Conservation (phyloP, 2,888 invertebrate species). For the Ennomos quercinarius region DNA sequence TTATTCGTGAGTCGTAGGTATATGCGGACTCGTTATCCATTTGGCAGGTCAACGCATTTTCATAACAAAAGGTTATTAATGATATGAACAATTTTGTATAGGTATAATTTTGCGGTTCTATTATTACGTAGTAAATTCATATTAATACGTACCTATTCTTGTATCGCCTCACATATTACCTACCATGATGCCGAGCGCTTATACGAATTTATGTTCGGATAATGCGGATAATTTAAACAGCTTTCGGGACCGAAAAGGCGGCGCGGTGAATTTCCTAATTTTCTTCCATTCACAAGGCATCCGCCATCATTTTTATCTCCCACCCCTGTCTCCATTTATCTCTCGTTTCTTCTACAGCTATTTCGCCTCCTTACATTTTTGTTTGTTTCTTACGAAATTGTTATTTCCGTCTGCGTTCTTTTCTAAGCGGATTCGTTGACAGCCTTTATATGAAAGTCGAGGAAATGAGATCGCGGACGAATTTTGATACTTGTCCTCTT, state of each 20-base stretch:
- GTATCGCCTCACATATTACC: conserved; percentile 34
- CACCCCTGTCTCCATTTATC: conserved; percentile 80
- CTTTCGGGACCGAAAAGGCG: conserved; percentile 66
- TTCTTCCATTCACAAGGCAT: conserved; percentile 78
- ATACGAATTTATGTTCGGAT: conserved; percentile 58
- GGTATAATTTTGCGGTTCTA: no score
- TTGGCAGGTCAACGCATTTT: neutral
- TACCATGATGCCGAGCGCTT: conserved; percentile 23
- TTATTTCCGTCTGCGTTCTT: conserved; percentile 82
- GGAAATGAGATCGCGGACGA: conserved; percentile 75
- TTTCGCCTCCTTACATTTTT: conserved; percentile 76
- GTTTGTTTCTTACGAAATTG: conserved; percentile 82
- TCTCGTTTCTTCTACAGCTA: conserved; percentile 72
- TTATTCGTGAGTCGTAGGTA: no score
- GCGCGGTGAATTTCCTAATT: conserved; percentile 80
- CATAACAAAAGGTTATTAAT: neutral
- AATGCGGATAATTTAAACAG: conserved; percentile 75
- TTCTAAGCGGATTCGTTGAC: conserved; percentile 77
- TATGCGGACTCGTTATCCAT: neutral
- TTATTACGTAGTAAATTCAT: neutral
- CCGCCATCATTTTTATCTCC: conserved; percentile 84
- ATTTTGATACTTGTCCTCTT: conserved; percentile 73
- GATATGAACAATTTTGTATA: no score
- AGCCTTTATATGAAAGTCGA: conserved; percentile 72
- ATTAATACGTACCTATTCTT: conserved; percentile 5